Evolutionary conservation across 2,888 invertebrate genomes (phyloP).

Genomic region (Odontothrips loti): DNA sequence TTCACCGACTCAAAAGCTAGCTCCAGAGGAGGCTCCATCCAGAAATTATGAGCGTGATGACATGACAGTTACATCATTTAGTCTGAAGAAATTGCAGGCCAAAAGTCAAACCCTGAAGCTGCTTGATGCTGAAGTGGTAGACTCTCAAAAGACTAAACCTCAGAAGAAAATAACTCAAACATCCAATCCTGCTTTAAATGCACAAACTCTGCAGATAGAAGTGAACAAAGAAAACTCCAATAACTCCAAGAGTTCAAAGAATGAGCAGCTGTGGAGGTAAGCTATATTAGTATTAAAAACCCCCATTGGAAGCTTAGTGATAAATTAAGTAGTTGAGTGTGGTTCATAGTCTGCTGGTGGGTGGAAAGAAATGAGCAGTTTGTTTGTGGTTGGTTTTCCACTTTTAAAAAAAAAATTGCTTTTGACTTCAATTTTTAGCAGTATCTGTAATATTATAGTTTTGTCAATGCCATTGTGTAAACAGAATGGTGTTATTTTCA

Average conservation of each 20-base stretch:
- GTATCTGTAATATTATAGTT: no score
- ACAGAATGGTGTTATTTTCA: not conserved
- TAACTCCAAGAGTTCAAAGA: not conserved
- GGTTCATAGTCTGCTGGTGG: not conserved
- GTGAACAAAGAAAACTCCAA: not conserved
- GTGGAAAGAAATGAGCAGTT: slow-evolving; percentile 4
- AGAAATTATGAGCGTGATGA: not conserved
- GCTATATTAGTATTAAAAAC: not conserved
- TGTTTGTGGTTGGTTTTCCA: no score
- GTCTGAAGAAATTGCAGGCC: not conserved
- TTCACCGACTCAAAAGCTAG: not conserved
- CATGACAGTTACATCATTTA: not conserved
- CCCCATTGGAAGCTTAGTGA: not conserved
- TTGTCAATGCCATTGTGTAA: no score
- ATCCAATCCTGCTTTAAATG: not conserved
- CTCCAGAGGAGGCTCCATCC: not conserved
- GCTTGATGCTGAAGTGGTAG: not conserved
- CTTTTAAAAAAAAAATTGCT: no score
- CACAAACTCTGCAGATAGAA: not conserved
- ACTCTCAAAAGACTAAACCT: not conserved
- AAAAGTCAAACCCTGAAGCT: not conserved
- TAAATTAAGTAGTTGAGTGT: not conserved
- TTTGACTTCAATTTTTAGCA: no score
- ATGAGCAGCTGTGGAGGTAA: slow-evolving; percentile 7
- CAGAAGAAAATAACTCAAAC: not conserved